Evolutionary conservation across 2,797 vertebrate genomes (phyloP), one percentile per base, ranked within the genome.

Genomic region (Gadopsis bispinosus): DNA sequence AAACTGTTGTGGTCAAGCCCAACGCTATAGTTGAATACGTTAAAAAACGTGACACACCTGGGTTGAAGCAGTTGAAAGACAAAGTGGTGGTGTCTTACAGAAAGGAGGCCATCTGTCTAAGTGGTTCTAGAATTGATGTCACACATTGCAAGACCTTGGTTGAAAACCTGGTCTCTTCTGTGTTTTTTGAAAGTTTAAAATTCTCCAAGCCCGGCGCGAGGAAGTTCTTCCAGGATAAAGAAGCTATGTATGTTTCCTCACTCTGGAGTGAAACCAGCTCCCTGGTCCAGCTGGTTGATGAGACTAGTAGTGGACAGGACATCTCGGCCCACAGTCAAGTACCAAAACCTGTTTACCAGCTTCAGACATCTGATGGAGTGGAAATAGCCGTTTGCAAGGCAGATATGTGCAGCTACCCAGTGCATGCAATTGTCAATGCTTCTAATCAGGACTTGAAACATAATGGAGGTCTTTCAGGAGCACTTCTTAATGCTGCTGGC

Each of bases 361-460:
- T 88, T 68, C 62, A 20, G 22, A 92, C 94, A 33, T 17, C 81
- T 7, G 77, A 70, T 47, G 97, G 96, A 5, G 76, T 97, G 29
- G 83, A 89, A 9, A 86, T 98, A 11, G 87, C 72, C 0, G 95
- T 96, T 10, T 92, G 69, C 69, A 94, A 95, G 63, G 96, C 87
- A 1, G 77, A 99, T 87, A 75, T 99, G 90, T 94, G 94, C 63
- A 76, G 0, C n/a, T 93, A 95, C 35, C 77, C 87, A 0, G 93
- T 93, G 0, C 84, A 96, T 7, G 95, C 95, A n/a, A 89, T 98
- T 26, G 96, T 98, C 22, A 97, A 92, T 55, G 79, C 94, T 0
- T 83, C 92, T 5, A 95, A 93, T 7, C 78, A 88, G 20, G 63
- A 89, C 9, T 90, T 98, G 22, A 64, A 87, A 10, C 95, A 93